Evolutionary conservation across 2,888 invertebrate genomes (phyloP).

Genomic region (Zygaena filipendulae): DNA sequence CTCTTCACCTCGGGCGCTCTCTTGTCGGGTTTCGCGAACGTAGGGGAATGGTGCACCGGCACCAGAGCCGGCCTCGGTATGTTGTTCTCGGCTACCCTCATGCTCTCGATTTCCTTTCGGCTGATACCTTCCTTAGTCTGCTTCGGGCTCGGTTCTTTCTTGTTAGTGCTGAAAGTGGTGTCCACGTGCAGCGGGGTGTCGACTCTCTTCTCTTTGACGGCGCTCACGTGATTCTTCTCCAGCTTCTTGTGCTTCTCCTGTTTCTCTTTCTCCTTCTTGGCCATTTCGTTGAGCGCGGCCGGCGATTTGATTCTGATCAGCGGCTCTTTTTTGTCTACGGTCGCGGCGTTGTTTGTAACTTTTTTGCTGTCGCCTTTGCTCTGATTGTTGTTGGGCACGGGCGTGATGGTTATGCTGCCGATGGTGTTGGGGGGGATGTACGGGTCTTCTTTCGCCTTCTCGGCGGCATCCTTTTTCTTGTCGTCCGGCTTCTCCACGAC

Average conservation of each 20-base stretch:
- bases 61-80: conserved; percentile 47
- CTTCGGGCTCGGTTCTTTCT: conserved; percentile 41
- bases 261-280: conserved; percentile 25
- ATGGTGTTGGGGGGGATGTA: conserved; percentile 51
- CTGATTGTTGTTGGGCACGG: conserved; percentile 37
- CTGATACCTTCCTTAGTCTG: conserved; percentile 32
- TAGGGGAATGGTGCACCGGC: conserved; percentile 49
- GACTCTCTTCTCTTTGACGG: conserved; percentile 28
- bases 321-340: conserved; percentile 28
- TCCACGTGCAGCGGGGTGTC: conserved; percentile 42
- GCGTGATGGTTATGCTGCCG: conserved; percentile 58
- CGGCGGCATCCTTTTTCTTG: conserved; percentile 25
- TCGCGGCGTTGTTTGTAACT: conserved; percentile 17
- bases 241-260: conserved; percentile 28
- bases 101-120: conserved; percentile 43
- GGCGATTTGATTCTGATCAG: conserved; percentile 55
- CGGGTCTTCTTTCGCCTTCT: conserved; percentile 35
- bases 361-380: conserved; percentile 31
- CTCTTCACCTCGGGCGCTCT: conserved; percentile 49
- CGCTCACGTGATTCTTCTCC: conserved; percentile 27
- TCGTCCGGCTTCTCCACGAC: conserved; percentile 37
- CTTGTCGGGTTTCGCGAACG: conserved; percentile 55
- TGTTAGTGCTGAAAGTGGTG: conserved; percentile 34
- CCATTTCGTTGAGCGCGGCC: conserved; percentile 53
- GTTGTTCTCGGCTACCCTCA: conserved; percentile 46